Evolutionary conservation across 2,113 vertebrate genomes (phyloP).

Genomic region (Bubo bubo): DNA sequence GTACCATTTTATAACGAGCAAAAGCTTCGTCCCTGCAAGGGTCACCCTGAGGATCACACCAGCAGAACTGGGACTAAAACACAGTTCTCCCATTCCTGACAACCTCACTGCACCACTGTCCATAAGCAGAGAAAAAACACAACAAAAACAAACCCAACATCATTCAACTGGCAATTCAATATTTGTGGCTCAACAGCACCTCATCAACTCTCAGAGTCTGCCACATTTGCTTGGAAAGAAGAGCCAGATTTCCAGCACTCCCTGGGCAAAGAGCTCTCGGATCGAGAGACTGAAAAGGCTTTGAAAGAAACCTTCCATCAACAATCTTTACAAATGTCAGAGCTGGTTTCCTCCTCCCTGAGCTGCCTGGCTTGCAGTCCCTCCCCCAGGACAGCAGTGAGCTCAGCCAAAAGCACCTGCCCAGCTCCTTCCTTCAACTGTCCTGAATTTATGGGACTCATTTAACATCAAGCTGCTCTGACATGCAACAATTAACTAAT

Average conservation of each 20-base stretch:
- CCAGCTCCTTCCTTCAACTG: neutral
- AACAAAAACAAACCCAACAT: conserved; percentile 15
- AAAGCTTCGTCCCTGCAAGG: neutral
- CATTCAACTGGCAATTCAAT: neutral
- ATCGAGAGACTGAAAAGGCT: conserved; percentile 25
- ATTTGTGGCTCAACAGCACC: conserved; percentile 32
- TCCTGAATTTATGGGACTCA: neutral
- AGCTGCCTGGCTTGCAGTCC: neutral
- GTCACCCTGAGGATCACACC: neutral
- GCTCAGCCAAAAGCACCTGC: conserved; percentile 46
- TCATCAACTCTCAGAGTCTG: neutral
- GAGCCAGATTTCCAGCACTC: conserved; percentile 11
- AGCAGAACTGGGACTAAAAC: neutral
- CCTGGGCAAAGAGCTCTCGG: conserved; percentile 21
- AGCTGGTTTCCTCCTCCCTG: neutral
- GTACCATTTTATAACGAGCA: neutral
- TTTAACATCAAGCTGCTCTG: conserved; percentile 2
- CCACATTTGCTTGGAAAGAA: conserved; percentile 2
- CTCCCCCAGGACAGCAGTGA: neutral
- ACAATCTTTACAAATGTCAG: conserved; percentile 17
- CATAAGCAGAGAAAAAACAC: neutral
- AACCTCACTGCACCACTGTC: neutral
- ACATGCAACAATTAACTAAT: neutral
- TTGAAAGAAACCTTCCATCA: conserved; percentile 56
- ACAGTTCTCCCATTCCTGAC: neutral